Evolutionary conservation across 2,888 invertebrate genomes (phyloP), one percentile per base, ranked within the genome.

Genomic region (Drosophila dives): DNA sequence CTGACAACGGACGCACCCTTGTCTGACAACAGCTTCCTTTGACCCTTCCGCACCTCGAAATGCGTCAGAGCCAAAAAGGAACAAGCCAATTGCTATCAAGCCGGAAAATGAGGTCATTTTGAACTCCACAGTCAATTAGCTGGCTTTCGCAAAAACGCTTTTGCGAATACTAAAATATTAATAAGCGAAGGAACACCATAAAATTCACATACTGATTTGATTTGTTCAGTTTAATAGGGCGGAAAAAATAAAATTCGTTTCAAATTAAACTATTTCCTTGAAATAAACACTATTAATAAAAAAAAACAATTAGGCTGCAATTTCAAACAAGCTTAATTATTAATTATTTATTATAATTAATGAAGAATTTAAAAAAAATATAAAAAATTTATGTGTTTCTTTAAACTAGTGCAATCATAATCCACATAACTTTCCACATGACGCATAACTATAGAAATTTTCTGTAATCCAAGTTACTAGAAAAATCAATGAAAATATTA

Each of bases 11-110:
- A 58, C 65, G 64, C 72, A 56, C 62, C 75, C 63, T 40, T 45
- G 56, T 54, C 51, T 2, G 15, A 33, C n/a, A 53, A 10, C 60
- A 75, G 63, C 69, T 76, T 65, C 68, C 49, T 63, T 29, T 74
- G 66, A 82, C 77, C 82, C 79, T 84, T 84, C 80, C 87, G 69
- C 90, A 70, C 91, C 91, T 83, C 56, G 51, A 76, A 81, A 83
- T 66, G 75, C 73, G 79, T 86, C 81, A 59, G 64, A 74, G 62
- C 23, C 8, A 38, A 32, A 36, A 61, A 49, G 64, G 63, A 75
- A 62, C 64, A 58, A 60, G 36, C 38, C 67, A 77, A 79, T 76
- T 73, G 83, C 76, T 83, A 83, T 81, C 75, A 64, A 29, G 59
- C 38, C 61, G 32, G 26, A 33, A 64, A 89, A 81, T 86, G 84